Evolutionary conservation across 1,140 invertebrate species (phyloP).

Genomic region (Acromyrmex charruanus): DNA sequence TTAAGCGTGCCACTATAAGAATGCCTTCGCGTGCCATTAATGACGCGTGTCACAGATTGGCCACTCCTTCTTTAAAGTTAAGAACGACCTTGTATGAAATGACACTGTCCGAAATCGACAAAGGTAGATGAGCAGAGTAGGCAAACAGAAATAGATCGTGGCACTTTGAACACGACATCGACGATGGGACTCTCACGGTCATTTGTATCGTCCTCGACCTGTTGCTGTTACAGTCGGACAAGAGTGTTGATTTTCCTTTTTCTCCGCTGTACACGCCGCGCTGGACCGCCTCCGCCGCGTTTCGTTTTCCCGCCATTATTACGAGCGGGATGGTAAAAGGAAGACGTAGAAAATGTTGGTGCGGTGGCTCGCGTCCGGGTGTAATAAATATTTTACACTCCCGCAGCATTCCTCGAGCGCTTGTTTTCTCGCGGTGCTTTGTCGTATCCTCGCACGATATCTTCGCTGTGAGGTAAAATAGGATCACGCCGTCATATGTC

Average conservation of each 20-base stretch:
- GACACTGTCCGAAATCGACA: background rate
- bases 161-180: slow-evolving; percentile 35
- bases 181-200: slow-evolving; percentile 47
- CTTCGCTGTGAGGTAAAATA: slow-evolving; percentile 24
- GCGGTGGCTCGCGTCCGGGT: background rate
- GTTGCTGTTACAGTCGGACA: slow-evolving; percentile 61
- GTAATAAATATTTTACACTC: slow-evolving; percentile 72
- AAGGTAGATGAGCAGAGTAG: background rate
- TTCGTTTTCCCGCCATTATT: slow-evolving; percentile 58
- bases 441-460: background rate
- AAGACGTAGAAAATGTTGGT: background rate
- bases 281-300: slow-evolving; percentile 3
- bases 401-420: slow-evolving; percentile 28
- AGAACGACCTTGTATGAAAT: no score
- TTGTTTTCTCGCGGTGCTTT: slow-evolving; percentile 24
- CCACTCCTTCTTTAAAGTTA: no score
- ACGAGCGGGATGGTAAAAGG: slow-evolving; percentile 13
- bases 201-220: slow-evolving; percentile 74
- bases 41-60: no score
- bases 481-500: slow-evolving; percentile 34
- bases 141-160: slow-evolving; percentile 67
- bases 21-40: no score
- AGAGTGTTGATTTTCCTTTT: slow-evolving; percentile 64
- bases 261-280: background rate
- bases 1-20: no score